These are phyloP conservation scores for Myripristis murdjan DNA, from an alignment of 2,797 vertebrate genomes.

Conservation along the genomic window DNA sequence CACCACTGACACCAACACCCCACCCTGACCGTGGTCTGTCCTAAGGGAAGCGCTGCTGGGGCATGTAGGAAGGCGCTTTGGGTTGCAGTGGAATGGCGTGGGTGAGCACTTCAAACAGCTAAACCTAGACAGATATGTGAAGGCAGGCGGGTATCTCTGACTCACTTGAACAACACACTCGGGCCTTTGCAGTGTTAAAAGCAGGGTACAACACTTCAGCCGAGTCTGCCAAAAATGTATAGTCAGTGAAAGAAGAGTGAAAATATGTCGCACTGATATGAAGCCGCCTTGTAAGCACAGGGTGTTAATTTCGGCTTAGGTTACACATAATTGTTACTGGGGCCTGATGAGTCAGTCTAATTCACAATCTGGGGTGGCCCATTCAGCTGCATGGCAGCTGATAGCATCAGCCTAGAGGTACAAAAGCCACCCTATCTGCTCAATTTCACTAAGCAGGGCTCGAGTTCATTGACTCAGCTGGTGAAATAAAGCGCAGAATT, in stretches of 20 bases:
- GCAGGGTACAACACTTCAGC: slow-evolving; percentile 28
- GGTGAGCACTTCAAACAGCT: slow-evolving; percentile 6
- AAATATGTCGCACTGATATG: slow-evolving; percentile 65
- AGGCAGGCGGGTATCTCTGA: slow-evolving; percentile 32
- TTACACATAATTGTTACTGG: slow-evolving; percentile 75
- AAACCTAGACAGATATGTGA: background rate
- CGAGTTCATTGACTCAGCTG: slow-evolving; percentile 47
- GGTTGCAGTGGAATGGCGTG: background rate
- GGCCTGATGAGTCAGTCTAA: slow-evolving; percentile 57
- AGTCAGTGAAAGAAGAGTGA: slow-evolving; percentile 48
- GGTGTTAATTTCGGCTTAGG: slow-evolving; percentile 58
- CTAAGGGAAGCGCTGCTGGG: slow-evolving; percentile 24
- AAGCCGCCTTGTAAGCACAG: slow-evolving; percentile 1
- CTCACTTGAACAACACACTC: slow-evolving; percentile 32
- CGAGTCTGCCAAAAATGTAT: slow-evolving; percentile 39
- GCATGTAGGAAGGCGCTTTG: background rate
- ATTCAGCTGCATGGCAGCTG: slow-evolving; percentile 47
- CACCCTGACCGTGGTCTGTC: slow-evolving; percentile 6
- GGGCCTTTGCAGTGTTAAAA: slow-evolving; percentile 19
- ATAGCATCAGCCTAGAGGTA: slow-evolving; percentile 44
- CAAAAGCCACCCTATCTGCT: slow-evolving; percentile 55
- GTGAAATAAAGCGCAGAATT: slow-evolving; percentile 73
- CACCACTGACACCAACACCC: slow-evolving; percentile 28
- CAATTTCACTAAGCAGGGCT: slow-evolving; percentile 54
- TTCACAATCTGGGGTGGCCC: slow-evolving; percentile 45